Evolutionary conservation across 2,797 vertebrate genomes (phyloP).

Genomic region (Spea hammondii): DNA sequence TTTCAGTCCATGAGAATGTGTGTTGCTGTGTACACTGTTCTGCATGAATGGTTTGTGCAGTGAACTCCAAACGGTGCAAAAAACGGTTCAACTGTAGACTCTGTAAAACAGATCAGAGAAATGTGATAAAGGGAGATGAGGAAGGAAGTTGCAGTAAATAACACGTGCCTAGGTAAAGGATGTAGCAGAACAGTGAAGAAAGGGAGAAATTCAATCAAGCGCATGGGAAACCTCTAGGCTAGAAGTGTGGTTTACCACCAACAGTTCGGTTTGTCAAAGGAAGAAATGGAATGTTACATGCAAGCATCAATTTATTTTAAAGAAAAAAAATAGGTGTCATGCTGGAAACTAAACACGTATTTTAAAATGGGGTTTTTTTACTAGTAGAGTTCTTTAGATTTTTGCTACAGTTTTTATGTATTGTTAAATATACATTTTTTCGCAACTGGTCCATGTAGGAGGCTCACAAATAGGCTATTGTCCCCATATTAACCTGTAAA

Average conservation of each 20-base stretch:
- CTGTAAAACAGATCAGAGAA: constrained; percentile 48
- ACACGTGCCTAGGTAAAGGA: constrained; percentile 34
- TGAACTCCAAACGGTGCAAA: constrained; percentile 29
- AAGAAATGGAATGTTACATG: constrained; percentile 21
- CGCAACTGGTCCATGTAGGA: no score
- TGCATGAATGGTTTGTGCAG: constrained; percentile 24
- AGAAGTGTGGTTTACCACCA: constrained; percentile 51
- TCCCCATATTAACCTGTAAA: no score
- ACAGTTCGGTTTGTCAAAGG: constrained; percentile 33
- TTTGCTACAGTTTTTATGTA: no score
- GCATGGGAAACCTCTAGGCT: constrained; percentile 30
- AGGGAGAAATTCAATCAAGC: constrained; percentile 43
- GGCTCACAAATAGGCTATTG: no score
- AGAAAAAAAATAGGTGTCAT: not conserved
- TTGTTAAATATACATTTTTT: no score
- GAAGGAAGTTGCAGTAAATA: constrained; percentile 51
- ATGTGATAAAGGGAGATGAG: constrained; percentile 44
- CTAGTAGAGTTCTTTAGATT: no score
- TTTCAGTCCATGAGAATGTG: constrained; percentile 7
- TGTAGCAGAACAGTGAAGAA: constrained; percentile 38
- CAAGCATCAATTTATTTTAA: not conserved
- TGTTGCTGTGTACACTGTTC: constrained; percentile 45
- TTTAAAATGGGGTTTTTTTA: no score
- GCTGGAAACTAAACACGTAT: no score
- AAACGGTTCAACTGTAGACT: constrained; percentile 27